These are phyloP conservation scores for Chrosomus eos DNA, from an alignment of 2,797 vertebrate species.

Conservation along the genomic window DNA sequence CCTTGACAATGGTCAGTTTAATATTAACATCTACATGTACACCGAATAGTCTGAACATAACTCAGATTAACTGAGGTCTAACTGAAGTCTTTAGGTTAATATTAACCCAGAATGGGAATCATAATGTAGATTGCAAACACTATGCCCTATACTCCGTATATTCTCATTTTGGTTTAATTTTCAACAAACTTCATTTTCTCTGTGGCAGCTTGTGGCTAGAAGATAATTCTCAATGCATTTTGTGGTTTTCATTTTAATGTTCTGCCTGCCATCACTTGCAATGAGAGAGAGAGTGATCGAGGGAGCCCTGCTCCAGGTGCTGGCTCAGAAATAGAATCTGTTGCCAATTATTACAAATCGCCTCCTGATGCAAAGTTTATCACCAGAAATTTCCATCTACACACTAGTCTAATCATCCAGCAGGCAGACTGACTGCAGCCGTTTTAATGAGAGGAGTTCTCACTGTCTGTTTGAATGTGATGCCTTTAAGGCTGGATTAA, in stretches of 20 bases:
- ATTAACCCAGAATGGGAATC: background rate
- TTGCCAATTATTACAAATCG: slow-evolving; percentile 65
- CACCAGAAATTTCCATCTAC: slow-evolving; percentile 62
- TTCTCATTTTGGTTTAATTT: slow-evolving; percentile 27
- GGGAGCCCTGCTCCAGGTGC: slow-evolving; percentile 55
- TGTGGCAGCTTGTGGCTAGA: slow-evolving; percentile 21
- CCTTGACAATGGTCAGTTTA: background rate
- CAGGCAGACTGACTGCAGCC: slow-evolving; percentile 54
- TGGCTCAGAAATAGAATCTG: slow-evolving; percentile 56
- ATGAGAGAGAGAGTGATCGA: slow-evolving; percentile 1
- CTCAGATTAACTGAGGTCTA: background rate
- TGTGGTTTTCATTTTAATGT: slow-evolving; percentile 57
- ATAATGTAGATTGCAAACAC: background rate
- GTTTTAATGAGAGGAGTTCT: slow-evolving; percentile 55
- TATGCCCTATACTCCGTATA: background rate
- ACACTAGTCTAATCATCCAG: slow-evolving; percentile 57
- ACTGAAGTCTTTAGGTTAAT: background rate
- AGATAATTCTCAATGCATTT: slow-evolving; percentile 55
- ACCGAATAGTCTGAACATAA: background rate
- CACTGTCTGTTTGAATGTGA: slow-evolving; percentile 30
- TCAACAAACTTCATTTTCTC: slow-evolving; percentile 31
- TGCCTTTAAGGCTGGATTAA: slow-evolving; percentile 38
- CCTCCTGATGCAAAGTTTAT: slow-evolving; percentile 62
- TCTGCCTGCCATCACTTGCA: slow-evolving; percentile 43
- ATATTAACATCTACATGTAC: background rate